Base-by-base conservation (phyloP, 1,140 invertebrate species). In the Onthophagus taurus region DNA sequence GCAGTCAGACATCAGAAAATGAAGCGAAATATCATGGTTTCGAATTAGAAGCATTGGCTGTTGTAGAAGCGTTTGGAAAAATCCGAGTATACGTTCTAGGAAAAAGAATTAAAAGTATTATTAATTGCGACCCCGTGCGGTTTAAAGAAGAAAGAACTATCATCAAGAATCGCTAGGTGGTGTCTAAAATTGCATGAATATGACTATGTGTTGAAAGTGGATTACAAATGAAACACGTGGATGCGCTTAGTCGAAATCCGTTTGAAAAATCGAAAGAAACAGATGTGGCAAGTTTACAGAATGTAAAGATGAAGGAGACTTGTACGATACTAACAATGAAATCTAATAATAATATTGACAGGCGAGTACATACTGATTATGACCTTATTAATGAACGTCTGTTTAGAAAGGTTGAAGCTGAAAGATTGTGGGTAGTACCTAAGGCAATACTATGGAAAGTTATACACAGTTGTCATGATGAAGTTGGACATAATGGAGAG, bases 191-290 rank as follows among this genome's bases (percentile, higher is more conserved):
- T 42, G n/a, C 41, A 42, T 33, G 41, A 42, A 4, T 42, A 38
- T 34, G 39, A 53, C 31, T 64, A 47, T 29, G n/a, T 16, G 0
- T 54, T 63, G 6, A 50, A 57, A 34, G 55, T 1, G 57, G 59
- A 4, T 11, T 5, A 6, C 49, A 47, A 20, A 64, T 64, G 57
- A 37, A 49, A 24, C 60, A 65, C 31, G 61, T 61, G 0, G 64
- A 68, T 50, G 61, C 60, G 0, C 45, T 66, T 7, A 65, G 61
- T 31, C 37, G 59, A 3, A 51, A 61, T 34, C 57, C 57, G n/a
- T n/a, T n/a, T n/a, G n/a, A n/a, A n/a, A n/a, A n/a, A n/a, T n/a
- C n/a, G n/a, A n/a, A n/a, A n/a, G n/a, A n/a, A n/a, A n/a, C n/a
- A n/a, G n/a, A n/a, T n/a, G n/a, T n/a, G n/a, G n/a, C n/a, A n/a